Conservation (phyloP, 2,797 vertebrate genomes). For the Clarias fuscus region DNA sequence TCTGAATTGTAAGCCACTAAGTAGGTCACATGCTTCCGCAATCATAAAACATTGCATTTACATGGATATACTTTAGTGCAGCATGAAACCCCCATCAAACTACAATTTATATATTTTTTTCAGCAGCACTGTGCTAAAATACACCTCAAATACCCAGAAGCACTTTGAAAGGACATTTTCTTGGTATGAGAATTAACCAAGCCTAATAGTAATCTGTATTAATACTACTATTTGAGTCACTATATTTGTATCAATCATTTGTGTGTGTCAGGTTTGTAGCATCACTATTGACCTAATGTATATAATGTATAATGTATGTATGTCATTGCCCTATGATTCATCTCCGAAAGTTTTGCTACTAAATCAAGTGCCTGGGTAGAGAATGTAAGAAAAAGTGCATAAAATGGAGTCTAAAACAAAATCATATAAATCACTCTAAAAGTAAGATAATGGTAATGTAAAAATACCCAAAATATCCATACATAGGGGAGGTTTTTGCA, state of each 20-base stretch:
- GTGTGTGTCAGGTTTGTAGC: not conserved
- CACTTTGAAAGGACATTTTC: conserved; percentile 64
- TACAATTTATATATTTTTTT: not conserved
- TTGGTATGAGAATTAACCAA: conserved; percentile 15
- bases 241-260: not conserved
- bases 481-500: no score
- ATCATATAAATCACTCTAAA: not conserved
- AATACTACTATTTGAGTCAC: not conserved
- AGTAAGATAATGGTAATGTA: not conserved
- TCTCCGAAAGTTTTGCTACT: not conserved
- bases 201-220: conserved; percentile 24
- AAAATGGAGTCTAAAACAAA: not conserved
- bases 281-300: not conserved
- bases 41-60: conserved; percentile 57
- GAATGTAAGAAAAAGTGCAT: not conserved
- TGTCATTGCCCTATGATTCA: not conserved
- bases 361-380: not conserved
- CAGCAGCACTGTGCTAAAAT: conserved; percentile 48
- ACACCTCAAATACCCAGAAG: conserved; percentile 55
- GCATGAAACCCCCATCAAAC: conserved; percentile 42
- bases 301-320: no score
- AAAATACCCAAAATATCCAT: not conserved
- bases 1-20: conserved; percentile 35
- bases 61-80: conserved; percentile 51
- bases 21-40: conserved; percentile 57